A percentile compares a stretch with the other conserved stretches of the same genome.
phyloP scores from a whole-genome alignment of 37 sponge, comb jelly and placozoan species.

The Geodia barretti region DNA sequence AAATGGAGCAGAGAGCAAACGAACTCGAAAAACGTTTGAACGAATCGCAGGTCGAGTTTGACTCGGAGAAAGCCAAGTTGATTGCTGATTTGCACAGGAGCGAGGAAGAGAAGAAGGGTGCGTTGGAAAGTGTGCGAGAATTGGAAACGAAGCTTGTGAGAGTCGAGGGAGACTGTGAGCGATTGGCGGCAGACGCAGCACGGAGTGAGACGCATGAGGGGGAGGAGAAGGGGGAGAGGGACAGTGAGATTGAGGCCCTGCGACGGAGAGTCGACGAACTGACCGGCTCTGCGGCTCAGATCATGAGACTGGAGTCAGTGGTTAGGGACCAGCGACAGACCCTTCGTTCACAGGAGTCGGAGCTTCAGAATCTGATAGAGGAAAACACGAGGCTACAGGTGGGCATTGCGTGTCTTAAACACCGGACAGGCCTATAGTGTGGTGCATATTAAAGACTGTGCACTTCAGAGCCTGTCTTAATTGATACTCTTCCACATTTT shows the following conservation, averaged over 20 bases:
- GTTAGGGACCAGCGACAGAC: neutral
- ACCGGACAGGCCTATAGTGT: too few species aligned
- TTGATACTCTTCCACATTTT: too few species aligned
- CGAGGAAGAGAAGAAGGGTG: neutral
- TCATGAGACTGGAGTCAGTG: neutral
- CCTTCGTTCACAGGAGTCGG: neutral
- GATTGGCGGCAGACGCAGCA: neutral
- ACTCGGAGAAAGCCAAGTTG: neutral
- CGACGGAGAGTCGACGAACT: neutral
- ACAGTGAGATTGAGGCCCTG: neutral
- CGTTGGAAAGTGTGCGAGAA: neutral
- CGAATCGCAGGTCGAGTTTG: neutral
- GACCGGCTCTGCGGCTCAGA: neutral
- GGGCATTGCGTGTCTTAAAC: too few species aligned
- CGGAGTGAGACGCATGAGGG: neutral
- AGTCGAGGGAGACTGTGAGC: neutral
- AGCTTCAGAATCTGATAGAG: neutral
- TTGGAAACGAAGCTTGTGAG: neutral
- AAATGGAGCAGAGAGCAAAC: neutral
- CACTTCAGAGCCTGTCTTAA: too few species aligned
- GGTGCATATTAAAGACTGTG: too few species aligned
- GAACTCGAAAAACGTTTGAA: slow-evolving; percentile 5
- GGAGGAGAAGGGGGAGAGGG: neutral
- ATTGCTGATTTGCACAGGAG: neutral
- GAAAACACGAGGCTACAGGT: too few species aligned